Base-by-base conservation (phyloP, 2,797 vertebrate genomes). In the Rhadinocentrus ornatus region DNA sequence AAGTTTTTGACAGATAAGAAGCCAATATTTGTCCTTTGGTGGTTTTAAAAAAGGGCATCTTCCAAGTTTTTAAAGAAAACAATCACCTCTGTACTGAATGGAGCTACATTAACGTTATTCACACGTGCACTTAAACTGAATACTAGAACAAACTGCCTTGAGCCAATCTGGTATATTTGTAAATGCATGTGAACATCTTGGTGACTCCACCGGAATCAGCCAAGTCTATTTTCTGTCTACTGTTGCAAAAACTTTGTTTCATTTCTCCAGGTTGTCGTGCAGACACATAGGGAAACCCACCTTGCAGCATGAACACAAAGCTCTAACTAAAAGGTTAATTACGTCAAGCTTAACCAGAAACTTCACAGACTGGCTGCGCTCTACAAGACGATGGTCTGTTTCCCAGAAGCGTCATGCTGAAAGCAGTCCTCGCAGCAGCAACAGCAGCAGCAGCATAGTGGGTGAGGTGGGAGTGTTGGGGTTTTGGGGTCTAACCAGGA, bases 391-490 rank as follows among this genome's bases (percentile, higher is more conserved):
- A 72, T 57, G 80, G 10, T 35, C 73, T 1, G 58, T 93, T 94
- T 95, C 93, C 85, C 88, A 91, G 93, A 94, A 94, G 65, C 66
- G 81, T 69, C 70, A 74, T 74, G 46, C 48, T 78, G 76, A 86
- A 80, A 86, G 82, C 71, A 8, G 46, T 71, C 71, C 70, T 74
- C 44, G 29, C 57, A 62, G 57, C 44, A 81, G 56, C 46, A 60
- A 4, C 56, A 62, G 55, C 44, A 81, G 66, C 50, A 50, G 73
- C 29, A 48, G 29, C 22, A 35, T 41, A 72, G 35, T 54, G 52
- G 50, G 69, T 73, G n/a, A 66, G 41, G 84, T 83, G 84, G 85
- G 86, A 67, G 82, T 48, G 80, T 63, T 66, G 66, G 69, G 48
- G 82, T 84, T 62, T 87, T 88, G 85, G 92, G 90, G 90, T 91